A percentile compares a stretch with the other conserved stretches of the same genome.
Conservation (phyloP, 2,113 vertebrate species). For the Phylloscopus whistleri region DNA sequence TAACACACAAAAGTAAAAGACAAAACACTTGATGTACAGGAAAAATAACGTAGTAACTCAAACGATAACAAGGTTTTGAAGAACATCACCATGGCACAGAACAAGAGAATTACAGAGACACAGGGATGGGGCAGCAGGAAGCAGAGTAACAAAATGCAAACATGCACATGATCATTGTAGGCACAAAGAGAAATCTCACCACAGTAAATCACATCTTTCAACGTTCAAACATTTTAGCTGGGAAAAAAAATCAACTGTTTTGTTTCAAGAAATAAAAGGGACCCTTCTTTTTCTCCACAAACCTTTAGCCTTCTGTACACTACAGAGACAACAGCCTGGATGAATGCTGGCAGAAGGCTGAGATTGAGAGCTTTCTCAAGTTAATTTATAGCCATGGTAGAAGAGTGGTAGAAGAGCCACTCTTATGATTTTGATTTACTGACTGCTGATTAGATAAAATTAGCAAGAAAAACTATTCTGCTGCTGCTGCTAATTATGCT, state of each 20-base stretch:
- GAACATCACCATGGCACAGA: not conserved
- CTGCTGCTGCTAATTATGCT: not conserved
- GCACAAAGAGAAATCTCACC: not conserved
- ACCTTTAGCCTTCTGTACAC: not conserved
- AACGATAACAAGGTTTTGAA: not conserved
- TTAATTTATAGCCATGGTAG: not conserved
- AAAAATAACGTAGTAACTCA: not conserved
- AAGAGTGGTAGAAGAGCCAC: not conserved
- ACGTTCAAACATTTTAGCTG: not conserved
- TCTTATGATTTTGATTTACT: not conserved
- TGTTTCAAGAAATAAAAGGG: not conserved
- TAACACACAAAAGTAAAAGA: not conserved
- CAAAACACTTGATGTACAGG: not conserved
- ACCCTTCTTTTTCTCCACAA: not conserved
- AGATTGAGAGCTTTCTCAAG: not conserved
- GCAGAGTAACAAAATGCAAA: not conserved
- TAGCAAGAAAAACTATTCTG: not conserved
- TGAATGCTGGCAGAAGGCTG: not conserved
- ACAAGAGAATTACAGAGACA: not conserved
- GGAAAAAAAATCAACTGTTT: not conserved
- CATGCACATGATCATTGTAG: not conserved
- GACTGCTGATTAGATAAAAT: constrained; percentile 2
- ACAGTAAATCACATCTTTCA: not conserved
- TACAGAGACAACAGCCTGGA: not conserved
- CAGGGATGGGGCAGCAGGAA: not conserved